Conservation (phyloP, 30 jellyfish, hydroid and myxozoan species). For the Aurelia sp. region DNA sequence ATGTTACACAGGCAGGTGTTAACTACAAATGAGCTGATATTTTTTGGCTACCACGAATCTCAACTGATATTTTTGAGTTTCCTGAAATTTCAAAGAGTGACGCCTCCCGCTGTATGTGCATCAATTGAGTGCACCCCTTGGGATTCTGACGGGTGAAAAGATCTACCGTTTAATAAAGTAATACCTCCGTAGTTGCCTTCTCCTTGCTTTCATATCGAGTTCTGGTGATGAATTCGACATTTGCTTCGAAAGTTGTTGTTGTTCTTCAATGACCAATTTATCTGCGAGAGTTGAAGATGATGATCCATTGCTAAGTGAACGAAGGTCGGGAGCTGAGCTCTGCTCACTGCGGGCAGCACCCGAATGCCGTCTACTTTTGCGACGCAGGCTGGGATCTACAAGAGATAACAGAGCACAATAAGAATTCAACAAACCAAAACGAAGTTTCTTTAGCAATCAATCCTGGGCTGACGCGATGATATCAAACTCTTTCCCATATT, state of each 20-base stretch:
- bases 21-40: no score
- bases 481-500: no score
- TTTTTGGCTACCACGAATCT: no score
- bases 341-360: slow-evolving; percentile 65
- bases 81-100: no score
- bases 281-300: slow-evolving; percentile 45
- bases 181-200: slow-evolving; percentile 87
- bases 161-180: background rate
- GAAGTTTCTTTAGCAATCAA: background rate
- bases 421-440: background rate
- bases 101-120: no score
- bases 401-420: background rate
- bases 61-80: no score
- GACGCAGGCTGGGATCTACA: slow-evolving; percentile 61
- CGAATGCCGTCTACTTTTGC: slow-evolving; percentile 95
- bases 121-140: no score
- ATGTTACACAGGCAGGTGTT: no score
- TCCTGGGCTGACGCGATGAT: no score
- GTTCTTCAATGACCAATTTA: slow-evolving; percentile 54
- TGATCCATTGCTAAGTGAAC: slow-evolving; percentile 77
- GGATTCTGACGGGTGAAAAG: no score
- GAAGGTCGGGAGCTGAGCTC: slow-evolving; percentile 77
- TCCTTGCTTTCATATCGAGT: slow-evolving; percentile 71
- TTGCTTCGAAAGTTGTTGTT: slow-evolving; percentile 66
- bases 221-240: slow-evolving; percentile 85